Conservation (phyloP, 2,888 invertebrate genomes). For the Ptychoptera contaminata region DNA sequence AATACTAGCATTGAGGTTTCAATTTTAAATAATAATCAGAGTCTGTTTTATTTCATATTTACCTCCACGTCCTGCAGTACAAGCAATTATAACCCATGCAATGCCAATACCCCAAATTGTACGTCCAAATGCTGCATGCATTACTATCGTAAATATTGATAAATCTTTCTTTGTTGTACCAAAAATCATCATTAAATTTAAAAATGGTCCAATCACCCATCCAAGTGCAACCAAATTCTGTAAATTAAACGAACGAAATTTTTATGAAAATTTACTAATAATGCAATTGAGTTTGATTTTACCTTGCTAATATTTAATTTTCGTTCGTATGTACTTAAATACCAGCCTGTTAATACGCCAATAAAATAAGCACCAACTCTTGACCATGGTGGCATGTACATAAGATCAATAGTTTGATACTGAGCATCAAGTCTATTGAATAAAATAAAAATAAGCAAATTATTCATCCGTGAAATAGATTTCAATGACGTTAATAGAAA, state of each 20-base stretch:
- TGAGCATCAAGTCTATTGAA: conserved; percentile 10
- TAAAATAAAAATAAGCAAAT: neutral
- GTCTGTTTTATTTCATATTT: neutral
- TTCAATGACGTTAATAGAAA: neutral
- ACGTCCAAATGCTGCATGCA: conserved; percentile 31
- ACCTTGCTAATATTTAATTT: conserved; percentile 19
- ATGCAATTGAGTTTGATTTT: neutral
- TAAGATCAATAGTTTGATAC: conserved; percentile 9
- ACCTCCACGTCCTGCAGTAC: conserved; percentile 32
- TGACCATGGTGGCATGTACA: conserved; percentile 28
- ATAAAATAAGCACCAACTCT: conserved; percentile 27
- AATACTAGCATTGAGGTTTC: no score
- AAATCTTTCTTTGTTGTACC: conserved; percentile 25
- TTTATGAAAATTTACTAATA: neutral
- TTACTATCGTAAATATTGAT: conserved; percentile 23
- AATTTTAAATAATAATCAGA: neutral
- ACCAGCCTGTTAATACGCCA: conserved; percentile 27
- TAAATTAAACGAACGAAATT: neutral
- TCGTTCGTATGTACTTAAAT: conserved; percentile 18
- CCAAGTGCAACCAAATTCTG: conserved; percentile 8
- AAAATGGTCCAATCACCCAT: conserved; percentile 20
- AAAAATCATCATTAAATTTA: conserved; percentile 31
- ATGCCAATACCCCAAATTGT: conserved; percentile 33
- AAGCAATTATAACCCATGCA: conserved; percentile 34
- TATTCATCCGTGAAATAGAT: no score